Evolutionary conservation across 53 echinoderm and acorn worm species (phyloP), one percentile per base, ranked within the genome.

Genomic region (Paelopatides confundens): DNA sequence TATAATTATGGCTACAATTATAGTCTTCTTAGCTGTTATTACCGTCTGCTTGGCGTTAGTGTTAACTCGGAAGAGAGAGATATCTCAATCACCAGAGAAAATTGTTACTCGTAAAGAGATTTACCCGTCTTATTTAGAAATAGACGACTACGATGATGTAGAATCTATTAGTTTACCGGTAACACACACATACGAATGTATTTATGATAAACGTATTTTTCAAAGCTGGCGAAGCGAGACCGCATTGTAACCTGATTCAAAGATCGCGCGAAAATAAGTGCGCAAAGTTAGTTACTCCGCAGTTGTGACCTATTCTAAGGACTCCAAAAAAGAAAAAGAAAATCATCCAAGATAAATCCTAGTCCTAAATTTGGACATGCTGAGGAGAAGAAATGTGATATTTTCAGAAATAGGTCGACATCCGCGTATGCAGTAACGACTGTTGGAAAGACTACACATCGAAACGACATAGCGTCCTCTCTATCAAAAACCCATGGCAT

Each of bases 21-120:
- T 52, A 12, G 79, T 79, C 0, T 13, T 79, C 3, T 31, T 79
- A 15, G 5, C 52, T 2, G 43, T 79, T 7, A 27, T 53, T 26
- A 79, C 52, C 21, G 29, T 79, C 54, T 79, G 79, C 52, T 79
- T 79, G 53, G 32, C 79, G 12, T 34, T 79, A 48, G 79, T 79
- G 24, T 79, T 79, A 21, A 51, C 79, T 2, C 79, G 79, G 21
- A 1, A 53, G 9, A 79, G 51, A 30, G 31, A 35, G 14, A 35
- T 35, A 26, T 34, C 32, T 2, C 17, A 11, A 32, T 14, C 31
- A 1, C 14, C 32, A 0, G 8, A 31, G 30, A 54, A 3, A 21
- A 58, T 0, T 2, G 0, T 5, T 31, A 52, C 33, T 1, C 53
- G 21, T 12, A 53, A 79, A 13, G 33, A 53, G 33, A 76, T 47